Conservation (phyloP, 2,888 invertebrate genomes). For the Apocheima hispidaria region DNA sequence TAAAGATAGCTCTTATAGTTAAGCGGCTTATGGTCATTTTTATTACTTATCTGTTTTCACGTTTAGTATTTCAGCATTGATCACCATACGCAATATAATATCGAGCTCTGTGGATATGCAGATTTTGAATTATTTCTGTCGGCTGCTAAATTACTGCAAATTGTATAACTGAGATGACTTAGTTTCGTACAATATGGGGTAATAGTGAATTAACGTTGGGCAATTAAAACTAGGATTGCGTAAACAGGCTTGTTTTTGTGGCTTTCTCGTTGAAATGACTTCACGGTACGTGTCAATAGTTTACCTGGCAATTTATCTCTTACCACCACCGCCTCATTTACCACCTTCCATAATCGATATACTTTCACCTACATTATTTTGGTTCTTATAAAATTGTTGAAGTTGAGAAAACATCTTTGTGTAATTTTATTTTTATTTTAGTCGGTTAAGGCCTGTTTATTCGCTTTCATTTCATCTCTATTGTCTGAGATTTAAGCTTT, state of each 20-base stretch:
- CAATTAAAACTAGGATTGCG: constrained; percentile 43
- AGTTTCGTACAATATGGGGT: neutral
- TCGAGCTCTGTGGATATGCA: neutral
- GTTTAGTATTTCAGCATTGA: neutral
- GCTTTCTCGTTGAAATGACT: constrained; percentile 49
- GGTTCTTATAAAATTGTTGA: constrained; percentile 27
- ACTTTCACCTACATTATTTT: constrained; percentile 54
- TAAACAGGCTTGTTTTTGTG: constrained; percentile 43
- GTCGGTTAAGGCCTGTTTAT: neutral
- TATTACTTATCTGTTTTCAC: neutral
- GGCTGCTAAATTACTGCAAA: neutral
- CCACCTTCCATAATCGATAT: constrained; percentile 45
- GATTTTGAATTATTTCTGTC: neutral
- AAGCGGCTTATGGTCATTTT: neutral
- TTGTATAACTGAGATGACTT: neutral
- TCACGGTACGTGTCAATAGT: constrained; percentile 61
- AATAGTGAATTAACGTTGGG: constrained; percentile 17
- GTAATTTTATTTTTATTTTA: constrained; percentile 2
- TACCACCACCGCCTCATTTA: too few species aligned
- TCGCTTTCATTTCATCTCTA: constrained; percentile 12
- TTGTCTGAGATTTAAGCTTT: neutral
- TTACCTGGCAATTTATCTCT: constrained; percentile 47
- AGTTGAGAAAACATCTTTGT: constrained; percentile 15
- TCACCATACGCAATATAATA: neutral
- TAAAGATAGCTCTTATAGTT: neutral